These are phyloP conservation scores for Bombus picipes DNA, from an alignment of 1,140 invertebrate species.

Conservation along the genomic window DNA sequence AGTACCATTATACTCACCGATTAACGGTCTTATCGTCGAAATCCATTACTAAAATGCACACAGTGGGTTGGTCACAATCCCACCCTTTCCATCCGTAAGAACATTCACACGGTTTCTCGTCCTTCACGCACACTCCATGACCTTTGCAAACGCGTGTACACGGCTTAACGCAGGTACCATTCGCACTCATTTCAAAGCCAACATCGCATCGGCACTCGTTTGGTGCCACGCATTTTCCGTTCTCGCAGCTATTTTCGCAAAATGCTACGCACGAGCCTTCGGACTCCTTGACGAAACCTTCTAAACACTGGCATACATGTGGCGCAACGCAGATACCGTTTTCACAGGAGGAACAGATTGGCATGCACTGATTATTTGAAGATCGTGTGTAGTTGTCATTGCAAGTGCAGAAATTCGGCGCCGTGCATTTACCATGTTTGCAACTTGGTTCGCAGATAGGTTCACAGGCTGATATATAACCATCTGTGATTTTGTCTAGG, in stretches of 20 bases:
- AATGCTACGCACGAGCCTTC: slow-evolving; percentile 50
- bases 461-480: slow-evolving; percentile 64
- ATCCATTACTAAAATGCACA: slow-evolving; percentile 37
- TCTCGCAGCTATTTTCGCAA: slow-evolving; percentile 64
- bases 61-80: slow-evolving; percentile 47
- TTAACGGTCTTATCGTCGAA: not conserved
- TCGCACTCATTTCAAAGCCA: slow-evolving; percentile 19
- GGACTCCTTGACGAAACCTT: slow-evolving; percentile 48
- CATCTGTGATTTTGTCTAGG: not conserved
- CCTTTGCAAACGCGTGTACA: slow-evolving; percentile 55
- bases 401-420: slow-evolving; percentile 70
- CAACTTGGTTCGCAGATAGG: slow-evolving; percentile 70
- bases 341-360: slow-evolving; percentile 61
- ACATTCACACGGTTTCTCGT: slow-evolving; percentile 56
- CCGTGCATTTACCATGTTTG: slow-evolving; percentile 65
- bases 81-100: slow-evolving; percentile 61
- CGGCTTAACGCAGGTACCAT: slow-evolving; percentile 38
- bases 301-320: slow-evolving; percentile 65
- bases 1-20: slow-evolving; percentile 17
- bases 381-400: slow-evolving; percentile 64
- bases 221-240: slow-evolving; percentile 70
- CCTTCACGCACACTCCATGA: slow-evolving; percentile 45
- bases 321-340: slow-evolving; percentile 70
- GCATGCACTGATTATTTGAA: slow-evolving; percentile 30
- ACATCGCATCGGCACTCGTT: slow-evolving; percentile 68